A percentile compares a stretch with the other conserved stretches of the same genome.
Conservation (phyloP, 2,113 vertebrate species). For the Pelobates fuscus region DNA sequence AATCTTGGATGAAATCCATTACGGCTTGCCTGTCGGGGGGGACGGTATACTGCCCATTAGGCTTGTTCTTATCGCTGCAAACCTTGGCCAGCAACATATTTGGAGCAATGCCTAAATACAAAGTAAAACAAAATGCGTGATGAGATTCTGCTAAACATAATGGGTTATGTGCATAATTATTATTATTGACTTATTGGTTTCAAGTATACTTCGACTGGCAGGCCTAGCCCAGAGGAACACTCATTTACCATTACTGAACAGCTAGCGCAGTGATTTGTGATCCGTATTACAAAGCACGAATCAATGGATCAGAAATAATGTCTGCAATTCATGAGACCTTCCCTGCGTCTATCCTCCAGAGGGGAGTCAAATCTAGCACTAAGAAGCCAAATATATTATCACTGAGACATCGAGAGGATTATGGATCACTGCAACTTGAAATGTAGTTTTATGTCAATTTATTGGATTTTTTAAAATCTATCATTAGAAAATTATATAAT, state of each 20-base stretch:
- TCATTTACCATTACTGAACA: neutral
- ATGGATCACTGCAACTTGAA: neutral
- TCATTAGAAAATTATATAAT: too few relatives aligned
- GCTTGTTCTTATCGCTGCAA: conserved; percentile 96
- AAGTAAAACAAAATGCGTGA: conserved; percentile 51
- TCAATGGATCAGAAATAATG: neutral
- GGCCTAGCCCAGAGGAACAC: neutral
- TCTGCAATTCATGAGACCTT: neutral
- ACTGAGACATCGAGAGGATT: neutral
- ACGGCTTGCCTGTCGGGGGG: conserved; percentile 75
- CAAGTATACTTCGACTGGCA: neutral
- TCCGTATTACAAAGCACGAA: neutral
- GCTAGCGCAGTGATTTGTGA: neutral
- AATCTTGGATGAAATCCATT: conserved; percentile 84
- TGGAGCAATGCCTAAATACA: conserved; percentile 86
- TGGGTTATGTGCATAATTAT: neutral
- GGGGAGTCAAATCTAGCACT: neutral
- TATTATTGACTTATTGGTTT: neutral
- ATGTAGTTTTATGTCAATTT: too few relatives aligned
- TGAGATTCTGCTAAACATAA: neutral
- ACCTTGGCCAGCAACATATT: conserved; percentile 96
- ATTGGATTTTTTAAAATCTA: too few relatives aligned
- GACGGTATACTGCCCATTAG: conserved; percentile 90
- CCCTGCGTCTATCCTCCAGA: neutral
- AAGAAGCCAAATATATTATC: neutral